Percentiles rank a stretch among this genome's conserved stretches.
These are phyloP conservation scores for Hippocampus kuda DNA, from an alignment of 2,797 vertebrate species.

Conservation along the genomic window DNA sequence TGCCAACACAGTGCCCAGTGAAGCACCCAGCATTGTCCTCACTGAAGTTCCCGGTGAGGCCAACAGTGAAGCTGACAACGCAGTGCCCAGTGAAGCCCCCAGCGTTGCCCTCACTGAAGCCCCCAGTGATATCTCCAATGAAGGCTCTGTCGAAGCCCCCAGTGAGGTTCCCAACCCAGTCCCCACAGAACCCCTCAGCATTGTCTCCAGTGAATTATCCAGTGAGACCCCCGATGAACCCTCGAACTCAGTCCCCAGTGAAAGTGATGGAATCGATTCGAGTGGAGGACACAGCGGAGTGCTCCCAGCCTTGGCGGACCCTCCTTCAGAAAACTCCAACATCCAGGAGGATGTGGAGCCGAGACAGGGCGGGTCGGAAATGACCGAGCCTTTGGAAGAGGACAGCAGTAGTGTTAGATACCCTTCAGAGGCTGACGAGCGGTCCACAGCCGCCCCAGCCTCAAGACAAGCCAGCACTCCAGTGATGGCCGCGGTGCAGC, in stretches of 20 bases:
- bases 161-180: background rate
- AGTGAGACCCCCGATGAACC: background rate
- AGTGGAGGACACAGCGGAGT: conserved; percentile 24
- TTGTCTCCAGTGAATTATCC: background rate
- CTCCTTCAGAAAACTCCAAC: conserved; percentile 20
- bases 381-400: conserved; percentile 28
- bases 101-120: background rate
- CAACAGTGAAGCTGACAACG: background rate
- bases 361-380: conserved; percentile 21
- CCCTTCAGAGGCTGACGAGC: conserved; percentile 36
- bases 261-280: conserved; percentile 16
- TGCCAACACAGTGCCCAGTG: background rate
- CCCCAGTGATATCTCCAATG: background rate
- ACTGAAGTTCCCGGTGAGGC: background rate
- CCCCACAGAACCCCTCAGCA: background rate
- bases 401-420: conserved; percentile 29
- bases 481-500: conserved; percentile 59
- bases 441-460: conserved; percentile 57
- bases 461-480: conserved; percentile 70
- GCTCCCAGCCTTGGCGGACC: conserved; percentile 4
- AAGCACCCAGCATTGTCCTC: background rate
- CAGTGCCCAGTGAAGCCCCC: background rate
- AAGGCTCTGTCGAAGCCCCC: background rate
- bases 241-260: background rate
- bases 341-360: conserved; percentile 24